Conservation (phyloP, 2,888 invertebrate genomes). For the Eustalomyia histrio region DNA sequence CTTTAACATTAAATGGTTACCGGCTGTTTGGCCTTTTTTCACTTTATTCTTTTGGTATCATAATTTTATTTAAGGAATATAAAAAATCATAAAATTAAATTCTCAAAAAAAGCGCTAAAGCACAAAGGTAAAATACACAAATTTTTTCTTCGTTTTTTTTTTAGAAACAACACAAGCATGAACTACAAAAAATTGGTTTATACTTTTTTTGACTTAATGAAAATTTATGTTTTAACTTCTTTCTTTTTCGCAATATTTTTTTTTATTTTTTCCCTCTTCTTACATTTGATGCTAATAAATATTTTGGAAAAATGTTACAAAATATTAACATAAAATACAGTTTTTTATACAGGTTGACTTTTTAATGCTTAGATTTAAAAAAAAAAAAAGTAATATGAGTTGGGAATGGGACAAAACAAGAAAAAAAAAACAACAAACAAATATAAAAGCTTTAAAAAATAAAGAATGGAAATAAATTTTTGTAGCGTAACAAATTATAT, state of each 20-base stretch:
- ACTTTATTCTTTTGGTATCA: not conserved
- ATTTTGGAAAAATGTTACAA: not conserved
- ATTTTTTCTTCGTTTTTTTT: constrained; percentile 4
- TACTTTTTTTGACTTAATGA: constrained; percentile 51
- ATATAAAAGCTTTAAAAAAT: constrained; percentile 12
- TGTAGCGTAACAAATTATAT: not conserved
- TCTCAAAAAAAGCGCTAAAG: constrained; percentile 36
- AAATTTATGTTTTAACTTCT: constrained; percentile 52
- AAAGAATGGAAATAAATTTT: constrained; percentile 36
- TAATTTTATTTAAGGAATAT: constrained; percentile 36
- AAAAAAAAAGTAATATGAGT: not conserved
- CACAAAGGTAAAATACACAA: constrained; percentile 20
- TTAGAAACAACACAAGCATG: not conserved
- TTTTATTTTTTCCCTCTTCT: constrained; percentile 5
- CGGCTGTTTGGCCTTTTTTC: constrained; percentile 20
- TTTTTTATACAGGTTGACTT: not conserved
- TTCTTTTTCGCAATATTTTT: not conserved
- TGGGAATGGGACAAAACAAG: not conserved
- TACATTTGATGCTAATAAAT: constrained; percentile 26
- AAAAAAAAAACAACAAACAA: not conserved
- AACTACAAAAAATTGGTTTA: constrained; percentile 40
- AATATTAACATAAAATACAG: constrained; percentile 3
- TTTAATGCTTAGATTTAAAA: not conserved
- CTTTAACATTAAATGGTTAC: constrained; percentile 37
- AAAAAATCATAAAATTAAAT: constrained; percentile 38